phyloP scores from a whole-genome alignment of 2,797 vertebrate genomes.

The Danio jaintianensis region DNA sequence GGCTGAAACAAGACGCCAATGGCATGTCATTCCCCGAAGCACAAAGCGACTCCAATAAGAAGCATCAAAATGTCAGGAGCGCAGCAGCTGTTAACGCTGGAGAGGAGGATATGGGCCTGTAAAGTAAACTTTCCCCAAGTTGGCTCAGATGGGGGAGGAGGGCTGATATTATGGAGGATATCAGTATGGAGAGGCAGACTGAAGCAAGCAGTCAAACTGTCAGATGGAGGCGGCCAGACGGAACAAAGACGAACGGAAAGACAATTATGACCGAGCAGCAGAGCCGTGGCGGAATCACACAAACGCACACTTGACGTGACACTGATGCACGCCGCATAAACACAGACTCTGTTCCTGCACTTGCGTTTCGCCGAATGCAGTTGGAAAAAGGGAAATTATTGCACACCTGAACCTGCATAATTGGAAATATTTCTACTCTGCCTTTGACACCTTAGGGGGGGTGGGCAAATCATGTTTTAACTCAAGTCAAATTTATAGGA shows the following conservation, averaged over 20 bases:
- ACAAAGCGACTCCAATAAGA: conserved; percentile 68
- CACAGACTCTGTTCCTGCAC: conserved; percentile 5
- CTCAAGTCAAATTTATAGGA: background rate
- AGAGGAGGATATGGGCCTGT: conserved; percentile 60
- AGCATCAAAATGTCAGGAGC: conserved; percentile 73
- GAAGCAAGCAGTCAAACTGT: conserved; percentile 80
- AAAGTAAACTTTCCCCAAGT: conserved; percentile 78
- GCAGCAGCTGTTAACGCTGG: conserved; percentile 72
- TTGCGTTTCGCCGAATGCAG: conserved; percentile 6
- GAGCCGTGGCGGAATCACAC: conserved; percentile 66
- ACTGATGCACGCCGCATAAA: conserved; percentile 39
- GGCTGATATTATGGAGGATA: conserved; percentile 66
- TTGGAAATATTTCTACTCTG: background rate
- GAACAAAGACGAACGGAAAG: conserved; percentile 80
- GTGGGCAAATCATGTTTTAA: background rate
- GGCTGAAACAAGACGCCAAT: conserved; percentile 55
- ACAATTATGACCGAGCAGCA: conserved; percentile 73
- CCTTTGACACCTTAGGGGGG: conserved; percentile 5
- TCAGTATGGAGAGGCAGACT: conserved; percentile 68
- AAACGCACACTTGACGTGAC: conserved; percentile 43
- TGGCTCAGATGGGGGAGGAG: conserved; percentile 55
- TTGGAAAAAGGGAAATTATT: background rate
- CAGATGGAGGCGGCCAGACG: conserved; percentile 77
- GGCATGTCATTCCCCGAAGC: conserved; percentile 64
- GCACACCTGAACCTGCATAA: conserved; percentile 34